phyloP scores from a whole-genome alignment of 2,113 vertebrate species.

The Stigmatopora nigra region DNA sequence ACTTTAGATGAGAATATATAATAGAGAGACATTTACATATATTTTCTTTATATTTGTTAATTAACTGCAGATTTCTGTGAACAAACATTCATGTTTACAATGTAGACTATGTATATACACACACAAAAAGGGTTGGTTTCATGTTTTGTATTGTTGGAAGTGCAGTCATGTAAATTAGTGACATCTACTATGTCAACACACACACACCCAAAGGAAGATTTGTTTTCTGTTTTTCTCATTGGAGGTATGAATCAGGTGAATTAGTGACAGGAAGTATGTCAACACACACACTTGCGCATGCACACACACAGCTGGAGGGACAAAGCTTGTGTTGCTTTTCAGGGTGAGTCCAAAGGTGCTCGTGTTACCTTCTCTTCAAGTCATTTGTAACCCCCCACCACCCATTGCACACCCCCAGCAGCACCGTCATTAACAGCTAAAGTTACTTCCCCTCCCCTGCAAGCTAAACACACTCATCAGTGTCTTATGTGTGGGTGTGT shows the following conservation, averaged over 20 bases:
- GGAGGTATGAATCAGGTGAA: not conserved
- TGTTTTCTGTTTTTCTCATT: not conserved
- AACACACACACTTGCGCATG: slow-evolving; percentile 29
- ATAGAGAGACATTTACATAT: too few species aligned
- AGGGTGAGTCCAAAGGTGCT: slow-evolving; percentile 57
- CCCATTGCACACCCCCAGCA: not conserved
- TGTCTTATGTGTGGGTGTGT: slow-evolving; percentile 20
- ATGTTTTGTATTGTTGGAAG: too few species aligned
- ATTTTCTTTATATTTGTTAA: too few species aligned
- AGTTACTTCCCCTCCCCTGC: slow-evolving; percentile 42
- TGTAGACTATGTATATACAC: too few species aligned
- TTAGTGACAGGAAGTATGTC: slow-evolving; percentile 18
- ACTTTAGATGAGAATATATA: too few species aligned
- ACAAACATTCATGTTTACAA: too few species aligned
- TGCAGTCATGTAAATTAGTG: too few species aligned
- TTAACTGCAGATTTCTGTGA: too few species aligned
- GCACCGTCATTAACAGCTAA: slow-evolving; percentile 57
- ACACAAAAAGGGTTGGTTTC: too few species aligned
- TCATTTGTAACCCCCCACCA: slow-evolving; percentile 40
- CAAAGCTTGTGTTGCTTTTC: slow-evolving; percentile 61
- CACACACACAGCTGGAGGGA: slow-evolving; percentile 28
- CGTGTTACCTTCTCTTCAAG: slow-evolving; percentile 53
- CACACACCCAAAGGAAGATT: slow-evolving; percentile 11
- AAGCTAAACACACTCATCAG: slow-evolving; percentile 29
- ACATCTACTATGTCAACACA: slow-evolving; percentile 16